phyloP scores from a whole-genome alignment of 64 coral and sea anemone species.

The Pocillopora damicornis region DNA sequence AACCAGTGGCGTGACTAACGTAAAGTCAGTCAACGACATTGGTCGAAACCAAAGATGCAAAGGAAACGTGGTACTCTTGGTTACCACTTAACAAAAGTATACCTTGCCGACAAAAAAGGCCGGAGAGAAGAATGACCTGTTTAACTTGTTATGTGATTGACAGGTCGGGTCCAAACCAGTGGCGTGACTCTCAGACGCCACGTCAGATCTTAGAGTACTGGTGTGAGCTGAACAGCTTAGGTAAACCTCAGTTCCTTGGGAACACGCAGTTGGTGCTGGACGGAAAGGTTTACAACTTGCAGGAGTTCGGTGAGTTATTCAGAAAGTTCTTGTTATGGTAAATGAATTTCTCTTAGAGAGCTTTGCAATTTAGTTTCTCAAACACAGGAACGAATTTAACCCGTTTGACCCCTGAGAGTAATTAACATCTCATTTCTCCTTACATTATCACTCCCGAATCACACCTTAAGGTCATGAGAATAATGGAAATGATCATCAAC shows the following conservation, averaged over 20 bases:
- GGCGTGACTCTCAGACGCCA: slow-evolving; percentile 93
- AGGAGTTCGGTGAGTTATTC: slow-evolving; percentile 59
- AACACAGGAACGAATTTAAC: too few species aligned
- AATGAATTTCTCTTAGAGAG: too few species aligned
- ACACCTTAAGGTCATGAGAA: too few species aligned
- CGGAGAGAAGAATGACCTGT: neutral
- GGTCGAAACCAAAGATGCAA: neutral
- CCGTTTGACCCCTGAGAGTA: too few species aligned
- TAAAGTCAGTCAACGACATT: neutral
- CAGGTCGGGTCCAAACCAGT: slow-evolving; percentile 95
- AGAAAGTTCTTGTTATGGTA: neutral
- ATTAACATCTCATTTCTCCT: too few species aligned
- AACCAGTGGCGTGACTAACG: slow-evolving; percentile 12
- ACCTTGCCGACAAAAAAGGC: neutral
- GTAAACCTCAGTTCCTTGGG: slow-evolving; percentile 91
- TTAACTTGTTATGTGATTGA: neutral
- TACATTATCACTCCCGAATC: too few species aligned
- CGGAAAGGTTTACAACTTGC: slow-evolving; percentile 68
- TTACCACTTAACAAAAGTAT: neutral
- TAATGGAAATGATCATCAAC: too few species aligned
- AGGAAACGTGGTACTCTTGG: too few species aligned
- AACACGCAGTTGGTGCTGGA: slow-evolving; percentile 89
- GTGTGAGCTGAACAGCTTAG: slow-evolving; percentile 66
- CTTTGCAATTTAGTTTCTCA: too few species aligned
- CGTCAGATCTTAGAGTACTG: slow-evolving; percentile 81